phyloP scores from a whole-genome alignment of 2,113 vertebrate genomes.

The Neoarius graeffei region DNA sequence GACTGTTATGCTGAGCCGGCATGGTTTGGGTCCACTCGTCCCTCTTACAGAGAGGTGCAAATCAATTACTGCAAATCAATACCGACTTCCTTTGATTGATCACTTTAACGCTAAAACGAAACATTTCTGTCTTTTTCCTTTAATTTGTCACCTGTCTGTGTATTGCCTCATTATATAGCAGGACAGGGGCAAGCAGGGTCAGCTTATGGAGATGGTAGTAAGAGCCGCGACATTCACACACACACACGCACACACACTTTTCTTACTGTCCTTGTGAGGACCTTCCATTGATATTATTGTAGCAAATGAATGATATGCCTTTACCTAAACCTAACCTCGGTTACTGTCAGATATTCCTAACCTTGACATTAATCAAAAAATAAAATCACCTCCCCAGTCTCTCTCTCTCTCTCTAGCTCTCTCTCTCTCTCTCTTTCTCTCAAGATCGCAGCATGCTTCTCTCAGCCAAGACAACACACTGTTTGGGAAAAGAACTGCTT shows the following conservation, averaged over 20 bases:
- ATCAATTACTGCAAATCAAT: not conserved
- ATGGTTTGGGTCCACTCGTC: not conserved
- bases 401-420: too few relatives aligned
- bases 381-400: too few relatives aligned
- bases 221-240: not conserved
- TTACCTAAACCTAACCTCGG: not conserved
- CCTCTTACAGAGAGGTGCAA: not conserved
- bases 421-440: too few relatives aligned
- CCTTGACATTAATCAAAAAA: not conserved
- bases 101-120: not conserved
- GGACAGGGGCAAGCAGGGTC: not conserved
- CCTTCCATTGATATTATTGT: not conserved
- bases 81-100: not conserved
- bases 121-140: not conserved
- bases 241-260: not conserved
- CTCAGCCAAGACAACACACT: conserved; percentile 28
- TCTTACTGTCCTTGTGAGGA: not conserved
- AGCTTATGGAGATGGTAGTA: not conserved
- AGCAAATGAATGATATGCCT: not conserved
- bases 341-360: not conserved
- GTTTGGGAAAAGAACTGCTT: conserved; percentile 49
- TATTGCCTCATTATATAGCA: not conserved
- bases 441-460: not conserved
- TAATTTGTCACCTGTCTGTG: not conserved
- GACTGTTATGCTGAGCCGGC: not conserved